phyloP scores from a whole-genome alignment of 2,113 vertebrate genomes.

The Bubalus kerabau region DNA sequence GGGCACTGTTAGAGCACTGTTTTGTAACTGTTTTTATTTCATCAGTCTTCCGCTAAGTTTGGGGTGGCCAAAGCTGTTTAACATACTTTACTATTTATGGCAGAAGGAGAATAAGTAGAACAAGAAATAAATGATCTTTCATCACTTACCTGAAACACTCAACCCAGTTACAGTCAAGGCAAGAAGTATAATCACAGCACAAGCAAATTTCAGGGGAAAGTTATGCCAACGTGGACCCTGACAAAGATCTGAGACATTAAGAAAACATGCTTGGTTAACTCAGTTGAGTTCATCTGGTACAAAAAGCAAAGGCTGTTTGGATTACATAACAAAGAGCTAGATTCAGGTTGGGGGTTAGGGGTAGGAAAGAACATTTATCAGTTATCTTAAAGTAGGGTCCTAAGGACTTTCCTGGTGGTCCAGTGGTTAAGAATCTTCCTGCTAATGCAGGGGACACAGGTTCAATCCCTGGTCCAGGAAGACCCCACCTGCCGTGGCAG shows the following conservation, averaged over 20 bases:
- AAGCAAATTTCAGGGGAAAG: conserved; percentile 5
- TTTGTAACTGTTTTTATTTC: neutral
- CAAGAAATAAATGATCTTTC: neutral
- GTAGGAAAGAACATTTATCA: neutral
- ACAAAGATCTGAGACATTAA: neutral
- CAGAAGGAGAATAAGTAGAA: neutral
- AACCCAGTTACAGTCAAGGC: neutral
- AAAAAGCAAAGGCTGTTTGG: neutral
- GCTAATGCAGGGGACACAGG: neutral
- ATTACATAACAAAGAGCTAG: neutral
- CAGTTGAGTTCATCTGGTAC: neutral
- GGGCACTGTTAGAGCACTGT: neutral
- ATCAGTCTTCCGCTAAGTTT: neutral
- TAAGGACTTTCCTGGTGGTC: neutral
- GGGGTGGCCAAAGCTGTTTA: neutral
- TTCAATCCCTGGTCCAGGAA: neutral
- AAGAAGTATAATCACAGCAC: conserved; percentile 12
- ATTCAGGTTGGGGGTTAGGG: neutral
- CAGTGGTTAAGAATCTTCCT: neutral
- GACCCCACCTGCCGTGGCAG: neutral
- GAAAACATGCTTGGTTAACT: neutral
- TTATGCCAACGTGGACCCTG: neutral
- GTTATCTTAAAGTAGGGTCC: neutral
- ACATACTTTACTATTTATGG: neutral
- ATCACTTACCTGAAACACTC: conserved; percentile 47